Percentiles rank a stretch among this genome's conserved stretches.
Conservation (phyloP, 1,140 invertebrate genomes). For the Agrypnia vestita region DNA sequence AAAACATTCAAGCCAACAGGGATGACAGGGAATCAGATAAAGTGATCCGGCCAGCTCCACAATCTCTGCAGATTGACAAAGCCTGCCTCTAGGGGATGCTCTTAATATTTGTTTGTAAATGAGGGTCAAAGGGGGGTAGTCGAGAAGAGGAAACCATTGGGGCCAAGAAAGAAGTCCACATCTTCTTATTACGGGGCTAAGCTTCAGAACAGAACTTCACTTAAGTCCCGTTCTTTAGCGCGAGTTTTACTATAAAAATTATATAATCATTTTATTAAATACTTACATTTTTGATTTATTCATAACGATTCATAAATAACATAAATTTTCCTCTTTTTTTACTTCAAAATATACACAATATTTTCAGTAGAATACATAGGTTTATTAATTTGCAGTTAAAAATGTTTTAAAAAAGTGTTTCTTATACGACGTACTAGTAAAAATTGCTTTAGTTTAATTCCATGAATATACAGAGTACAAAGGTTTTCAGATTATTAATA, state of each 20-base stretch:
- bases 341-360: too few species aligned
- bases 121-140: slow-evolving; percentile 40
- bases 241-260: neutral
- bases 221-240: neutral
- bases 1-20: neutral
- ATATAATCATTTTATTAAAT: too few species aligned
- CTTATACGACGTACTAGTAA: too few species aligned
- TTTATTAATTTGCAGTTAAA: too few species aligned
- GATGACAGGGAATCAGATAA: slow-evolving; percentile 37
- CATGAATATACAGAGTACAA: too few species aligned
- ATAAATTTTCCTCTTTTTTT: too few species aligned
- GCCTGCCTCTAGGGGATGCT: slow-evolving; percentile 26
- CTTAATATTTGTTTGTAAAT: slow-evolving; percentile 56
- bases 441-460: too few species aligned
- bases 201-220: slow-evolving; percentile 18
- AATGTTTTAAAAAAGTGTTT: too few species aligned
- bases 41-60: slow-evolving; percentile 16
- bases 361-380: too few species aligned
- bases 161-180: slow-evolving; percentile 38
- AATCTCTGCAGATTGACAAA: slow-evolving; percentile 48
- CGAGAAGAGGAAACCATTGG: slow-evolving; percentile 13
- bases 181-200: slow-evolving; percentile 44
- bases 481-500: too few species aligned
- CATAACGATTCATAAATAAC: too few species aligned
- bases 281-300: too few species aligned